These are phyloP conservation scores for Catocala nupta DNA, from an alignment of 2,888 invertebrate genomes.

Conservation along the genomic window DNA sequence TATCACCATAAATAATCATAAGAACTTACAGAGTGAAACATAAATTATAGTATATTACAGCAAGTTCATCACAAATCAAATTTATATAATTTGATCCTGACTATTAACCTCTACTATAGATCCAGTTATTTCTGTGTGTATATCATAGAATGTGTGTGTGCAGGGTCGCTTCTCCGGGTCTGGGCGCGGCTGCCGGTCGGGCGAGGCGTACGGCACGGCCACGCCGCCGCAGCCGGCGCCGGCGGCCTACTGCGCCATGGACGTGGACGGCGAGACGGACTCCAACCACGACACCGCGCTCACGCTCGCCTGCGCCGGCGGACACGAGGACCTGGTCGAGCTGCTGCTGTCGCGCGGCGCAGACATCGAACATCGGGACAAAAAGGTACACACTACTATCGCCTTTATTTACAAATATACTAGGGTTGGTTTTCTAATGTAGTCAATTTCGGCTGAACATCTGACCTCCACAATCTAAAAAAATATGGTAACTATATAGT, in stretches of 20 bases:
- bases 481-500: too few relatives aligned
- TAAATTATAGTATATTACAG: too few relatives aligned
- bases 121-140: background rate
- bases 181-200: constrained; percentile 58
- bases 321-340: constrained; percentile 98
- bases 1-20: too few relatives aligned
- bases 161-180: constrained; percentile 70
- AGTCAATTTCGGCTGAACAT: too few relatives aligned
- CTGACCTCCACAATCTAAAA: too few relatives aligned
- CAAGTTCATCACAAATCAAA: too few relatives aligned
- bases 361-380: constrained; percentile 99
- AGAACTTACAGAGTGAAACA: too few relatives aligned
- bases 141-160: constrained; percentile 1
- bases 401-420: background rate
- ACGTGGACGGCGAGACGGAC: constrained; percentile 99
- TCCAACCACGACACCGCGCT: constrained; percentile 99
- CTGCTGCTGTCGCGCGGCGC: constrained; percentile 96
- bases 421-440: too few relatives aligned
- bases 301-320: constrained; percentile 98
- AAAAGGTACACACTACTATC: constrained; percentile 88
- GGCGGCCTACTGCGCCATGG: constrained; percentile 92
- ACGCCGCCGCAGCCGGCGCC: constrained; percentile 80
- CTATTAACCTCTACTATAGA: too few relatives aligned
- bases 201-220: constrained; percentile 62
- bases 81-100: too few relatives aligned